Evolutionary conservation across 2,888 invertebrate genomes (phyloP).

Genomic region (Linyphia triangularis): DNA sequence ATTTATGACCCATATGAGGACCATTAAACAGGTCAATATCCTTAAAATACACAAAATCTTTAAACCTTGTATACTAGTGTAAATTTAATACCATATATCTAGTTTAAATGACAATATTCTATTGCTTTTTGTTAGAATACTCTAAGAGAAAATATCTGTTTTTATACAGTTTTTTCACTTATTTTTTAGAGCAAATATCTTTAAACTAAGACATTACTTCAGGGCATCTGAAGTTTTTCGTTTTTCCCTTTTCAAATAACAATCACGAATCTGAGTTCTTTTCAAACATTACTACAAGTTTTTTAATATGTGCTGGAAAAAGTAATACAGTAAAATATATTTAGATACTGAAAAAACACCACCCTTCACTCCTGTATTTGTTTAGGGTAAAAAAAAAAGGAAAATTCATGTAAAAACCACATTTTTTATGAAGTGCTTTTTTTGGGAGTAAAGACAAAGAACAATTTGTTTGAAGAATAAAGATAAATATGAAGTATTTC

Average conservation of each 20-base stretch:
- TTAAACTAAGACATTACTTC: slow-evolving; percentile 26
- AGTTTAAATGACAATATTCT: no score
- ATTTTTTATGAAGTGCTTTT: neutral
- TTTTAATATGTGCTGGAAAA: slow-evolving; percentile 1
- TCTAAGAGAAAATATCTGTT: neutral
- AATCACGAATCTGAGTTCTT: neutral
- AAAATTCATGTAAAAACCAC: slow-evolving; percentile 30
- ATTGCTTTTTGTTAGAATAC: no score
- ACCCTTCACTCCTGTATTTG: slow-evolving; percentile 11
- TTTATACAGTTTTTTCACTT: neutral
- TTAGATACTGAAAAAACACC: no score
- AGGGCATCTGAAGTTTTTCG: neutral
- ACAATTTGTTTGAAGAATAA: neutral
- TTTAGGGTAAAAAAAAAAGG: slow-evolving; percentile 1
- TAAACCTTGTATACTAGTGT: no score
- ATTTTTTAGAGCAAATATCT: neutral
- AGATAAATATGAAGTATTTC: neutral
- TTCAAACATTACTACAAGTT: neutral
- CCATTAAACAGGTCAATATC: no score
- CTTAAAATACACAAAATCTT: no score
- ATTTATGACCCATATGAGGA: no score
- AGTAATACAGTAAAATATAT: neutral
- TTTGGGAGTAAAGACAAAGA: no score
- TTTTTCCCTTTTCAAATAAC: slow-evolving; percentile 10
- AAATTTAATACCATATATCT: no score